phyloP scores from a whole-genome alignment of 2,797 vertebrate genomes.

The Malurus leucopterus region DNA sequence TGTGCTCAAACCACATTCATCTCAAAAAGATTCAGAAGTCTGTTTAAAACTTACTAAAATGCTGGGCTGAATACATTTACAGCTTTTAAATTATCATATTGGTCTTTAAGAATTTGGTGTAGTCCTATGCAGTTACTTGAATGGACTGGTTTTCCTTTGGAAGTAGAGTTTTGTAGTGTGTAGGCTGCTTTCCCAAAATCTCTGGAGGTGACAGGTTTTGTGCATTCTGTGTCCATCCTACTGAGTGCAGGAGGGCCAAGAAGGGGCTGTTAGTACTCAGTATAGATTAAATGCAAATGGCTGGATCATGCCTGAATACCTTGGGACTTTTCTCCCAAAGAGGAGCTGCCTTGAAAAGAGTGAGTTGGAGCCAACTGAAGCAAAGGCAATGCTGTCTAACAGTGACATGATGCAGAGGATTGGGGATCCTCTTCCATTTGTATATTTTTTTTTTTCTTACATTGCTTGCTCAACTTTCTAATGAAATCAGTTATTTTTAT shows the following conservation, averaged over 20 bases:
- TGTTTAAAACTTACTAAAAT: neutral
- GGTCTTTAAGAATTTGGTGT: neutral
- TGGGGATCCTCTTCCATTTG: neutral
- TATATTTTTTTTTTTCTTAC: neutral
- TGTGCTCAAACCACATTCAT: neutral
- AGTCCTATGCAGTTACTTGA: neutral
- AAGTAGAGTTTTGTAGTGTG: neutral
- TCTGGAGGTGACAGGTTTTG: neutral
- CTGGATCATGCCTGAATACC: neutral
- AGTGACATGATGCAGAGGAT: rapidly evolving
- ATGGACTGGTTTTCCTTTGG: neutral
- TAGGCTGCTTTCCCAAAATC: neutral
- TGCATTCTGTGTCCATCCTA: neutral
- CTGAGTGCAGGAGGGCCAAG: neutral
- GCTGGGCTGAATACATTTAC: neutral
- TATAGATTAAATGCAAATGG: neutral
- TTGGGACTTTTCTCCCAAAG: neutral
- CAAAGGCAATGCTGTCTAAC: neutral
- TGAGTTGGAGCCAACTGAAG: neutral
- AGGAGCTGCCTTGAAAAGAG: neutral
- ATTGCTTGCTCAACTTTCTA: neutral
- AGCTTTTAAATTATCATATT: neutral
- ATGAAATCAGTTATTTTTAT: neutral
- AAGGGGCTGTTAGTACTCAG: neutral
- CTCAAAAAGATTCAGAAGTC: neutral